Percentiles rank a stretch among this genome's conserved stretches.
phyloP scores from a whole-genome alignment of 2,113 vertebrate species.

The Emberiza fucata region DNA sequence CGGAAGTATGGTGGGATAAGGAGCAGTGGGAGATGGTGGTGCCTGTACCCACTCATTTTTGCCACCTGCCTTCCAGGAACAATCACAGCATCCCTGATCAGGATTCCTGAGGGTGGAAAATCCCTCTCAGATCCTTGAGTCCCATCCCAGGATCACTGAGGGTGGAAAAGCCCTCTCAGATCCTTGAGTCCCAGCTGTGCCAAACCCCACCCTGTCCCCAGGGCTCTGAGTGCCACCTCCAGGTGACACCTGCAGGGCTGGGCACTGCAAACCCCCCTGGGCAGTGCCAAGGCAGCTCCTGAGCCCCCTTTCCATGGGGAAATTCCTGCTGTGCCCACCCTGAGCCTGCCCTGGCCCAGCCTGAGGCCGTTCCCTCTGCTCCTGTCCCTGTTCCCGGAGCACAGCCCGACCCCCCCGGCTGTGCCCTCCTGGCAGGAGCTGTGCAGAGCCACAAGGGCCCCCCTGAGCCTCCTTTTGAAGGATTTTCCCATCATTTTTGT shows the following conservation, averaged over 20 bases:
- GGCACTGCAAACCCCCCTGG: not conserved
- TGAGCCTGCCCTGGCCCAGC: not conserved
- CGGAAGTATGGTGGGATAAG: not conserved
- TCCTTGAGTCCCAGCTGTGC: not conserved
- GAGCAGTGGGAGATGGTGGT: not conserved
- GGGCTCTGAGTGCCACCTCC: not conserved
- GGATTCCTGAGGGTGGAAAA: too few relatives aligned
- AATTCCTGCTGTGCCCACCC: not conserved
- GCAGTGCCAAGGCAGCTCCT: not conserved
- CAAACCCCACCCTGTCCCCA: rapidly evolving
- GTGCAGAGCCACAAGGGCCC: not conserved
- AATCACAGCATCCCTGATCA: too few relatives aligned
- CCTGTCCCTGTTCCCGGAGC: not conserved
- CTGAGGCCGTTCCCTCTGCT: not conserved
- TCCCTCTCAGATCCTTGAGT: not conserved
- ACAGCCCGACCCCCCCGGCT: not conserved
- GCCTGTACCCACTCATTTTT: not conserved
- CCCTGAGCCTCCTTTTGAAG: not conserved
- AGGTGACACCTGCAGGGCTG: not conserved
- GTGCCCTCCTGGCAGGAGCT: not conserved
- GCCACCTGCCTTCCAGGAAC: not conserved
- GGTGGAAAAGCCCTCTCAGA: too few relatives aligned
- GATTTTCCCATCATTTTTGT: not conserved
- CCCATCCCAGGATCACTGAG: too few relatives aligned
- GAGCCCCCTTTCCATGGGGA: not conserved